These are phyloP conservation scores for Eupristina koningsbergeri DNA, from an alignment of 1,140 invertebrate genomes.

Conservation along the genomic window DNA sequence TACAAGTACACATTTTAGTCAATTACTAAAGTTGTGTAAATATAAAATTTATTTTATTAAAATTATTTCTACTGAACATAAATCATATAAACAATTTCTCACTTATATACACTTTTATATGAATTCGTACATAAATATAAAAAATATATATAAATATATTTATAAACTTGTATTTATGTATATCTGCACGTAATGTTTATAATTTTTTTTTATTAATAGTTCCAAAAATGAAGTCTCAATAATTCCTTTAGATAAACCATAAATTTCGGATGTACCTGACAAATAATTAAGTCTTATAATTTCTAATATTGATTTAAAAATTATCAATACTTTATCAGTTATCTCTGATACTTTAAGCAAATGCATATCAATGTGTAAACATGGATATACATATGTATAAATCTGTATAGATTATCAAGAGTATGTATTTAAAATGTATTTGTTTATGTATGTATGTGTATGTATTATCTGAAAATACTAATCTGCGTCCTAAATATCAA, in stretches of 20 bases:
- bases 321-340: neutral
- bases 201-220: neutral
- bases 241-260: neutral
- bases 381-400: neutral
- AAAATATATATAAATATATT: neutral
- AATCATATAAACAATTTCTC: no score
- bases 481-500: conserved; percentile 24
- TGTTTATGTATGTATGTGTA: no score
- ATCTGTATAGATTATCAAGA: no score
- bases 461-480: conserved; percentile 5
- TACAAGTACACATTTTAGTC: neutral
- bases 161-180: neutral
- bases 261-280: neutral
- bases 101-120: no score
- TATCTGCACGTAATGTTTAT: neutral
- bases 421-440: no score
- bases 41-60: neutral
- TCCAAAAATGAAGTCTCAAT: neutral
- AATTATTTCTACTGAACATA: neutral
- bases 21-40: neutral
- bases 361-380: neutral
- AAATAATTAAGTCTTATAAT: neutral
- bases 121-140: no score
- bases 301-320: conserved; percentile 1
- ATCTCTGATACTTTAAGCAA: neutral